Evolutionary conservation across 2,888 invertebrate genomes (phyloP).

Genomic region (Anaspis maculata): DNA sequence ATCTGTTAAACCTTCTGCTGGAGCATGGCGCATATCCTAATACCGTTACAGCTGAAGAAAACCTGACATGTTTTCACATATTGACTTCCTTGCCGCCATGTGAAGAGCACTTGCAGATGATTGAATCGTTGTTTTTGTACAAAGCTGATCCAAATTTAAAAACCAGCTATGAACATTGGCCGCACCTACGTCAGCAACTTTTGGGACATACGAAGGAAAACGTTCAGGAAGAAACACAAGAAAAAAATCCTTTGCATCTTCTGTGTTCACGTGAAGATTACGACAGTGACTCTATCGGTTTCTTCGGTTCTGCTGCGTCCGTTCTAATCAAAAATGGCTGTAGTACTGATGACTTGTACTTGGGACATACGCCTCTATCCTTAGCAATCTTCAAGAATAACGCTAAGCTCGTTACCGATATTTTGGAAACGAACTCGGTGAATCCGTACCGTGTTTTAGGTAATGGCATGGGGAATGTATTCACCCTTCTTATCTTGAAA

Average conservation of each 20-base stretch:
- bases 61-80: constrained; percentile 32
- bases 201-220: constrained; percentile 19
- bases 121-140: constrained; percentile 23
- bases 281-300: constrained; percentile 19
- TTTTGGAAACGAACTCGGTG: constrained; percentile 23
- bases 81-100: constrained; percentile 24
- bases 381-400: constrained; percentile 35
- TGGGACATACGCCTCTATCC: constrained; percentile 36
- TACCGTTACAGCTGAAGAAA: constrained; percentile 21
- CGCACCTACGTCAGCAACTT: too few relatives aligned
- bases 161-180: constrained; percentile 29
- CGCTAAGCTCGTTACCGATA: constrained; percentile 22
- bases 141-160: constrained; percentile 30
- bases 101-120: constrained; percentile 22
- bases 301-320: constrained; percentile 21
- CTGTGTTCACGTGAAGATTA: constrained; percentile 35
- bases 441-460: constrained; percentile 29
- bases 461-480: constrained; percentile 32
- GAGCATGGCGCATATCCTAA: constrained; percentile 26
- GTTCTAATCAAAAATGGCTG: constrained; percentile 21
- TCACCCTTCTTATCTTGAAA: constrained; percentile 32
- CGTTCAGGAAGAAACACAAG: constrained; percentile 19
- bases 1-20: constrained; percentile 26
- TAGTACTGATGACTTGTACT: constrained; percentile 24
- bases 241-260: constrained; percentile 37